Percentiles rank a stretch among this genome's conserved stretches.
Conservation (phyloP, 2,113 vertebrate species). For the Thermophis baileyi region DNA sequence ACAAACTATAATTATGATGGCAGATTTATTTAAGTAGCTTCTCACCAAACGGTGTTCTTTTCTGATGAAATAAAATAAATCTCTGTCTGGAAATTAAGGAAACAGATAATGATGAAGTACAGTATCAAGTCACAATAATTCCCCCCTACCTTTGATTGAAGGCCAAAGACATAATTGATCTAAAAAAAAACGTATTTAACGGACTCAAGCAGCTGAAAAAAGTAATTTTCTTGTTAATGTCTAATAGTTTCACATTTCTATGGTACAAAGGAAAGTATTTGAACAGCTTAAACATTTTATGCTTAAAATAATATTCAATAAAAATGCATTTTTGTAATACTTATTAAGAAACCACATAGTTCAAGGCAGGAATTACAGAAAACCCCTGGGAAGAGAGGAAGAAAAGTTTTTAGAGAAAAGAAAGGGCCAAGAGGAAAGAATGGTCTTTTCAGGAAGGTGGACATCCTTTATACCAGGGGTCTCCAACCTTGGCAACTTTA, state of each 20-base stretch:
- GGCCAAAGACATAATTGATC: conserved; percentile 15
- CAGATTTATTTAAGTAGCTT: background rate
- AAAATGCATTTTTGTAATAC: conserved; percentile 57
- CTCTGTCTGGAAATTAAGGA: background rate
- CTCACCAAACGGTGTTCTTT: conserved; percentile 2
- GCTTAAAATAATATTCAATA: conserved; percentile 63
- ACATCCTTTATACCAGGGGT: background rate
- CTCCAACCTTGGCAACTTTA: no score
- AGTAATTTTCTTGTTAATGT: conserved; percentile 58
- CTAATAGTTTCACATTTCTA: conserved; percentile 60
- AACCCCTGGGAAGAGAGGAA: conserved; percentile 37
- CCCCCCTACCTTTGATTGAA: conserved; percentile 28
- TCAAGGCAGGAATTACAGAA: conserved; percentile 59
- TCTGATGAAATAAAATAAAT: conserved; percentile 29
- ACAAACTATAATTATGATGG: background rate
- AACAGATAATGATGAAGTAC: conserved; percentile 18
- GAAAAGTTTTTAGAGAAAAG: conserved; percentile 21
- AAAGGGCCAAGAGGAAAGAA: background rate
- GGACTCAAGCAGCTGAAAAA: conserved; percentile 37
- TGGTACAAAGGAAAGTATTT: conserved; percentile 64
- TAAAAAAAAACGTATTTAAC: conserved; percentile 62
- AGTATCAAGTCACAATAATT: conserved; percentile 8
- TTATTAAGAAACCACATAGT: conserved; percentile 51
- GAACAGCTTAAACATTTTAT: conserved; percentile 68
- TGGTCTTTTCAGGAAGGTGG: background rate